Conservation (phyloP, 2,113 vertebrate species). For the Vimba vimba region DNA sequence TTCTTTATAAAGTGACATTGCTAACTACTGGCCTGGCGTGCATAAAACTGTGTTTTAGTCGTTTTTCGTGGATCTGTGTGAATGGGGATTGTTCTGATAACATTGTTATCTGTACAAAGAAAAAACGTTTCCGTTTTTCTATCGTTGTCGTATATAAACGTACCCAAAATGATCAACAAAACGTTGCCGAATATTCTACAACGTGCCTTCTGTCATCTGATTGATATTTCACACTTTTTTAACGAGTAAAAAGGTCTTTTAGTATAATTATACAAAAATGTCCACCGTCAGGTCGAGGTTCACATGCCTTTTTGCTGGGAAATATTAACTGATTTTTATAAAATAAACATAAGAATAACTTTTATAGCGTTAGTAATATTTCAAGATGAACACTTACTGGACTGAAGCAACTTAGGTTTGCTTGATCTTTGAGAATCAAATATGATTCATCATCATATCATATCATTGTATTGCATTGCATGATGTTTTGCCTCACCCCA, state of each 20-base stretch:
- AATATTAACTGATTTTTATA: not conserved
- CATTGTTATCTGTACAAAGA: too few relatives aligned
- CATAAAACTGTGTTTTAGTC: too few relatives aligned
- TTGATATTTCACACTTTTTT: not conserved
- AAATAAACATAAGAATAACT: not conserved
- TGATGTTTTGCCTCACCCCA: not conserved
- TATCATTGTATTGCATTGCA: not conserved
- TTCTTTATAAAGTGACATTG: too few relatives aligned
- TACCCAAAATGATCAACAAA: not conserved
- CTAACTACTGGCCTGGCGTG: too few relatives aligned
- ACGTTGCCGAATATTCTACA: too few relatives aligned
- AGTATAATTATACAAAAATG: not conserved
- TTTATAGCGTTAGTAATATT: not conserved
- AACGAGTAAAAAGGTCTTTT: not conserved
- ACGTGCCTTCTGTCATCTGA: not conserved
- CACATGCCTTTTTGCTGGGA: not conserved
- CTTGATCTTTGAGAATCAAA: not conserved
- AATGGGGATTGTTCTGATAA: too few relatives aligned
- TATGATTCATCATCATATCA: not conserved
- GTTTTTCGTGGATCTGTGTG: too few relatives aligned
- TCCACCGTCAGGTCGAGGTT: not conserved
- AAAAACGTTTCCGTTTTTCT: too few relatives aligned
- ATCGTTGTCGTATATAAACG: too few relatives aligned
- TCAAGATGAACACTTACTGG: not conserved
- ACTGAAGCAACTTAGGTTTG: not conserved